phyloP scores from a whole-genome alignment of 2,797 vertebrate species.

The Sciaenops ocellatus region DNA sequence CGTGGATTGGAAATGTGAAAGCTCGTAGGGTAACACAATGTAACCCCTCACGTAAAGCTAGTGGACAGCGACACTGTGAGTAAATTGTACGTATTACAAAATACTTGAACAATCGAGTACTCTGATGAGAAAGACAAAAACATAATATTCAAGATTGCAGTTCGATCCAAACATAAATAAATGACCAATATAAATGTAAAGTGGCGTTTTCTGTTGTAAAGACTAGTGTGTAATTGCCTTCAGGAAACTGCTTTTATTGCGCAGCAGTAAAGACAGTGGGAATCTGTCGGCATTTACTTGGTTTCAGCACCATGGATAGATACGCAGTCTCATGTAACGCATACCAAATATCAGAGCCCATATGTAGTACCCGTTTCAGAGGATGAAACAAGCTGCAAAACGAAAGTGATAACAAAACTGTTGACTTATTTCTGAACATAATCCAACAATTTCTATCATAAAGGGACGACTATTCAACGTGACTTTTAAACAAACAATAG shows the following conservation, averaged over 20 bases:
- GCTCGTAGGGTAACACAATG: not conserved
- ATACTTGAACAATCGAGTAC: constrained; percentile 3
- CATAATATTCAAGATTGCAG: not conserved
- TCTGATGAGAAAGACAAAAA: not conserved
- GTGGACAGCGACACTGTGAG: constrained; percentile 53
- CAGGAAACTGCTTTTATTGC: not conserved
- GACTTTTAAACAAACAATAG: not conserved
- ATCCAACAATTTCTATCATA: accelerated
- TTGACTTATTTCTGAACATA: not conserved
- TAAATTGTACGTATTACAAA: constrained; percentile 29
- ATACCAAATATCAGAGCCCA: not conserved
- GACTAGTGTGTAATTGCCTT: not conserved
- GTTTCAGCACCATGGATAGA: constrained; percentile 9
- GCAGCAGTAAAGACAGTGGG: not conserved
- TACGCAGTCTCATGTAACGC: accelerated
- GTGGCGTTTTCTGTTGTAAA: too few relatives aligned
- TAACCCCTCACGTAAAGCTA: not conserved
- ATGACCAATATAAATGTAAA: not conserved
- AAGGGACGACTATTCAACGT: not conserved
- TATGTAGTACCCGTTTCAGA: not conserved
- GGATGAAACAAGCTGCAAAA: accelerated
- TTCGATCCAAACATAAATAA: too few relatives aligned
- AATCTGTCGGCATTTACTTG: accelerated
- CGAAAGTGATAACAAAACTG: not conserved
- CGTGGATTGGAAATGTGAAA: not conserved